Conservation (phyloP, 2,888 invertebrate species). For the Molanna angustata region DNA sequence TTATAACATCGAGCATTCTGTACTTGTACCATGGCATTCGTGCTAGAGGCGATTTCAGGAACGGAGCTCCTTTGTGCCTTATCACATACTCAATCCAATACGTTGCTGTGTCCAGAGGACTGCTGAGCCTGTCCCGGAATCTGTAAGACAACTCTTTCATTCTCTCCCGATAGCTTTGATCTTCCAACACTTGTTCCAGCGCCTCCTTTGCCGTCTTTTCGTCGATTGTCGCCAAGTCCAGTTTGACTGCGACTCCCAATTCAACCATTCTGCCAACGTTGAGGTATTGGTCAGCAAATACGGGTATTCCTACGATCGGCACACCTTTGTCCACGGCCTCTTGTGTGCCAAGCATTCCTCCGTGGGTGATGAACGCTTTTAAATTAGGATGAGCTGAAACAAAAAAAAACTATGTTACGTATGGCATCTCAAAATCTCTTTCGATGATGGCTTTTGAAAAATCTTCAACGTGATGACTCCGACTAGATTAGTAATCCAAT, state of each 20-base stretch:
- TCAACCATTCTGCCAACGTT: conserved; percentile 40
- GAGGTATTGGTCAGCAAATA: conserved; percentile 42
- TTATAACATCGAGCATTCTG: conserved; percentile 20
- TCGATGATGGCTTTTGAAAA: too few species aligned
- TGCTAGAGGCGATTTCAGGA: conserved; percentile 21
- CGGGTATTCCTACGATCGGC: conserved; percentile 41
- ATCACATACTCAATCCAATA: conserved; percentile 32
- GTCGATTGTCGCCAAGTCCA: conserved; percentile 36
- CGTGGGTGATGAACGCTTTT: conserved; percentile 40
- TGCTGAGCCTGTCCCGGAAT: conserved; percentile 21
- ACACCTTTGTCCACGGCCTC: conserved; percentile 41
- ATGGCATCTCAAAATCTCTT: too few species aligned
- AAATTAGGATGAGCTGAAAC: conserved; percentile 40
- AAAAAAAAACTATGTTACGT: too few species aligned
- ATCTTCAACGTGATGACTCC: too few species aligned
- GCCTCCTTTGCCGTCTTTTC: conserved; percentile 36
- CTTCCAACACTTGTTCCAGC: conserved; percentile 36
- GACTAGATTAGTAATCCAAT: too few species aligned
- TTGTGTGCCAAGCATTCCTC: conserved; percentile 40
- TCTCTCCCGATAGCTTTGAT: conserved; percentile 35
- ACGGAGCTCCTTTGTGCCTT: conserved; percentile 20
- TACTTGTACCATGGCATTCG: conserved; percentile 22
- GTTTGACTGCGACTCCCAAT: conserved; percentile 38
- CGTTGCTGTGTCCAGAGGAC: conserved; percentile 26
- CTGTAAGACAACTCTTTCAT: conserved; percentile 13